Evolutionary conservation across 2,113 vertebrate genomes (phyloP), one percentile per base, ranked within the genome.

Genomic region (Cercocebus atys): DNA sequence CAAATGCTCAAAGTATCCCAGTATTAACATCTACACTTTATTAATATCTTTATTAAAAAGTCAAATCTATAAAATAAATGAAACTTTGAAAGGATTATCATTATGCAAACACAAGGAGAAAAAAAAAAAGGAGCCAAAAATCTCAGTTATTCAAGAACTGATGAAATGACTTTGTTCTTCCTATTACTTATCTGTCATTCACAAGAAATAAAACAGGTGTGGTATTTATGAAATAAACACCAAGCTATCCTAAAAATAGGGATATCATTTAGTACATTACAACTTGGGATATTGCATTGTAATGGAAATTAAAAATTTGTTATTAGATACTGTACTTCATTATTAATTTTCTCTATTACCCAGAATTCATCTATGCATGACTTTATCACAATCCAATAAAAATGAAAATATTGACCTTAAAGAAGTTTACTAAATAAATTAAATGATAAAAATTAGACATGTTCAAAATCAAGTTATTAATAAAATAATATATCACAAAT

Each of bases 1-100:
- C 35, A 92, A 94, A 93, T 93, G 18, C 16, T 87, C 35, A 93
- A 79, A 94, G 90, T 50, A 79, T 35, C 50, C 91, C 23, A 88
- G 35, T 76, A 90, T 45, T 79, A 81, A 93, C 27, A 52, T 94
- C 43, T 64, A 52, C 1, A 85, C n/a, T 61, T 90, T 40, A 86
- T 85, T 73, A 83, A 45, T 64, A 47, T 2, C 4, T 82, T 95
- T 72, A 43, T 66, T 66, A 66, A 66, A 66, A 66, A 94, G 66
- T 10, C 5, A 90, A 50, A 78, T 84, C 30, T 88, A 38, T 70
- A 82, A 93, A 93, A 22, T 45, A 96, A 92, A 92, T 64, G 16
- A 88, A 95, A 70, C 30, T 55, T 94, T 55, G 66, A 92, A 95
- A 68, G 16, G 45, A 90, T 93, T 59, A 89, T 70, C 25, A 82